Evolutionary conservation across 1,140 invertebrate genomes (phyloP).

Genomic region (Monomorium pharaonis): DNA sequence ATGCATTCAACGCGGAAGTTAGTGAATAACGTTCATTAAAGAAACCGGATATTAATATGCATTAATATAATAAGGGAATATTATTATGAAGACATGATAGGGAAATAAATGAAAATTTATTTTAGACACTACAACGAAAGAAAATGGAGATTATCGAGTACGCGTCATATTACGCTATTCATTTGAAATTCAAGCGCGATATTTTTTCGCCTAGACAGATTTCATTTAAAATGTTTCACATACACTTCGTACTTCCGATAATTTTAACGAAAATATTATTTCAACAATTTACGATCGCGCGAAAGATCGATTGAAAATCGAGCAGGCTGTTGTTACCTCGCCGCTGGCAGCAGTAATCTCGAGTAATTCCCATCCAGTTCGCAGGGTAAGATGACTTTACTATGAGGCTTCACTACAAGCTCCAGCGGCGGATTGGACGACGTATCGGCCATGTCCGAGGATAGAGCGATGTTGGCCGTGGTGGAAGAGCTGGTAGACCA

Average conservation of each 20-base stretch:
- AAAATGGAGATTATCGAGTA: not conserved
- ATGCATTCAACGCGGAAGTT: not conserved
- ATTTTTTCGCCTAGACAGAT: not conserved
- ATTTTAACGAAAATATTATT: not conserved
- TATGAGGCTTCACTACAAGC: constrained; percentile 82
- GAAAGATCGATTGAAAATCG: not conserved
- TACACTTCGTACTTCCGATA: not conserved
- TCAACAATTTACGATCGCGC: not conserved
- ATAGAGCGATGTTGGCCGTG: constrained; percentile 71
- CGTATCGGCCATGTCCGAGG: constrained; percentile 63
- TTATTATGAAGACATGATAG: not conserved
- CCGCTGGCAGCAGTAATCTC: constrained; percentile 77
- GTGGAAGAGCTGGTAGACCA: constrained; percentile 79
- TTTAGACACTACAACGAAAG: not conserved
- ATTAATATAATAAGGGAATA: not conserved
- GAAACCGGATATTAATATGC: constrained; percentile 24
- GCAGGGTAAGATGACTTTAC: constrained; percentile 82
- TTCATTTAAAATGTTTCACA: not conserved
- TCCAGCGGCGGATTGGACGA: constrained; percentile 79
- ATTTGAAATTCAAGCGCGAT: not conserved
- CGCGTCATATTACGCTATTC: not conserved
- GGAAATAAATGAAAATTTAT: not conserved
- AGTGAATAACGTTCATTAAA: not conserved
- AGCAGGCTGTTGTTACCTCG: constrained; percentile 75
- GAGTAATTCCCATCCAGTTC: constrained; percentile 83